These are phyloP conservation scores for Dioctria linearis DNA, from an alignment of 2,888 invertebrate genomes.

Conservation along the genomic window DNA sequence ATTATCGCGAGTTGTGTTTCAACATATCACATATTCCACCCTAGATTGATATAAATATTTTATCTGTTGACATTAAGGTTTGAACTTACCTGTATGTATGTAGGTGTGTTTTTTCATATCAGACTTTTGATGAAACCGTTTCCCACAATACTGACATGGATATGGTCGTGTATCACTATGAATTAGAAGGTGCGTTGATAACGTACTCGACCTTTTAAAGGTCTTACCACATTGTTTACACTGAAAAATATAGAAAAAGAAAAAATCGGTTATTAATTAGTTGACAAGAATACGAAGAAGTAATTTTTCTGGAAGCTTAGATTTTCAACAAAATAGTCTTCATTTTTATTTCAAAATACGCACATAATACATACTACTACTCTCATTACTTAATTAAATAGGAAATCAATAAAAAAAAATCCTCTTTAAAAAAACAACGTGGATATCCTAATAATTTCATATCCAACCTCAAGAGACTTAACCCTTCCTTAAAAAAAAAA, in stretches of 20 bases:
- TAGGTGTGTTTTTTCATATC: slow-evolving; percentile 99
- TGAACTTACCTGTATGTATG: slow-evolving; percentile 86
- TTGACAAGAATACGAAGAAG: too few relatives aligned
- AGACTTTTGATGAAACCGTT: slow-evolving; percentile 71
- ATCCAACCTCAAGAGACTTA: background rate
- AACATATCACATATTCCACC: slow-evolving; percentile 25
- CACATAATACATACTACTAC: too few relatives aligned
- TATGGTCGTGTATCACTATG: slow-evolving; percentile 98
- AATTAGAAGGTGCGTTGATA: slow-evolving; percentile 97
- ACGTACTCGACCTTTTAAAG: slow-evolving; percentile 95
- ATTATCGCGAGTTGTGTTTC: slow-evolving; percentile 29
- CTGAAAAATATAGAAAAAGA: slow-evolving; percentile 60
- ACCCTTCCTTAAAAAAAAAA: background rate
- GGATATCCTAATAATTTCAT: too few relatives aligned
- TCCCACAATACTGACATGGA: slow-evolving; percentile 95
- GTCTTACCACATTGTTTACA: slow-evolving; percentile 98
- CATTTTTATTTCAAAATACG: too few relatives aligned
- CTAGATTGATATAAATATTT: slow-evolving; percentile 38
- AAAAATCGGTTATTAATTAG: too few relatives aligned
- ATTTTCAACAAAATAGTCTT: background rate
- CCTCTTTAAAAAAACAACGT: background rate
- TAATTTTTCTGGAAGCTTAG: background rate
- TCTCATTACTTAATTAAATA: too few relatives aligned
- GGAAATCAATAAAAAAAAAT: background rate
- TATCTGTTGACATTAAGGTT: slow-evolving; percentile 37